phyloP scores from a whole-genome alignment of 2,797 vertebrate genomes.

The Phoebastria nigripes region DNA sequence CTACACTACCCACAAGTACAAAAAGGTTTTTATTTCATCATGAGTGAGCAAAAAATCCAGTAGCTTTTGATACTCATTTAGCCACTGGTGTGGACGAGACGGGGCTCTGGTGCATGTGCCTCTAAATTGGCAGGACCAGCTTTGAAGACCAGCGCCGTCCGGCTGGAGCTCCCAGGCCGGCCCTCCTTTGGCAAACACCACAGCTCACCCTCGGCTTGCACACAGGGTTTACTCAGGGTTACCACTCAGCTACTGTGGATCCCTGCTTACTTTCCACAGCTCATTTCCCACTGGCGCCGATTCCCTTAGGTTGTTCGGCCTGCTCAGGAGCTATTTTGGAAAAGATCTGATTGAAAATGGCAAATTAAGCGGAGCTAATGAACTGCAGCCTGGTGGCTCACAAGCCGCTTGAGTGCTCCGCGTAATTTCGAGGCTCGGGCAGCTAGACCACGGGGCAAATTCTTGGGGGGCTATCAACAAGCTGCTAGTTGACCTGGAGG shows the following conservation, averaged over 20 bases:
- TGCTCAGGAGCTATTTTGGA: not conserved
- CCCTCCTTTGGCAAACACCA: not conserved
- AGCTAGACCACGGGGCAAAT: not conserved
- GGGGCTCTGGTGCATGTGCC: not conserved
- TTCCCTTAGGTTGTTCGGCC: not conserved
- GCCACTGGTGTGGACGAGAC: not conserved
- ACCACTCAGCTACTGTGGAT: not conserved
- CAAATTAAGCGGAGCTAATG: not conserved
- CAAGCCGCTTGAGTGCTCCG: not conserved
- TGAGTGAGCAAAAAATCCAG: rapidly evolving
- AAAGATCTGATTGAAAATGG: not conserved
- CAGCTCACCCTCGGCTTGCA: not conserved
- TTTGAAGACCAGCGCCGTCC: too few relatives aligned
- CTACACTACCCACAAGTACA: rapidly evolving
- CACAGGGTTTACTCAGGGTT: not conserved
- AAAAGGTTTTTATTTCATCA: not conserved
- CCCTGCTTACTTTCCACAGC: not conserved
- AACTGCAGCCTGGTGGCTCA: not conserved
- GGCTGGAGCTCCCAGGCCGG: not conserved
- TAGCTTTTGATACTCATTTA: not conserved
- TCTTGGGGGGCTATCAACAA: not conserved
- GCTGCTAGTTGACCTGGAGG: not conserved
- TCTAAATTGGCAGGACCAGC: too few relatives aligned
- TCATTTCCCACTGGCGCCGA: not conserved
- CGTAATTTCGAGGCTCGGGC: not conserved